Evolutionary conservation across 2,113 vertebrate genomes (phyloP).

Genomic region (Eudorcas thomsonii): DNA sequence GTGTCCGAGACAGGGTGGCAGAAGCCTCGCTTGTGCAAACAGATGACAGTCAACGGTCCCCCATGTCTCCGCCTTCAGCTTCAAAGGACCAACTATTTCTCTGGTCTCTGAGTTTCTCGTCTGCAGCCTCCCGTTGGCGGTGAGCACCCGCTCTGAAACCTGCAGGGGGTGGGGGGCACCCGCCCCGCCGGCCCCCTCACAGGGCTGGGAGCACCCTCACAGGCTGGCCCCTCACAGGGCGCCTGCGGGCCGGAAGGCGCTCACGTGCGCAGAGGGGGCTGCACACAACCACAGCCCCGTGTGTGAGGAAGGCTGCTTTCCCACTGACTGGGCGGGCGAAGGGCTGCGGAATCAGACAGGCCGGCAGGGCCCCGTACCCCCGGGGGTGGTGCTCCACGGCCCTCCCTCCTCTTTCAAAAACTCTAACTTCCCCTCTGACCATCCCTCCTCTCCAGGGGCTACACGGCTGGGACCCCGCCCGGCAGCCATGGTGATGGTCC

Average conservation of each 20-base stretch:
- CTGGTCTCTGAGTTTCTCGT: not conserved
- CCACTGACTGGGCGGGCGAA: fast-evolving
- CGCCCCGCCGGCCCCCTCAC: fast-evolving
- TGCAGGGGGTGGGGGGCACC: not conserved
- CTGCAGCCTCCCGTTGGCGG: not conserved
- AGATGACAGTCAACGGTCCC: slow-evolving; percentile 41
- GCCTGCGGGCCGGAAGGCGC: not conserved
- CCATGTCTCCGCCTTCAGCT: not conserved
- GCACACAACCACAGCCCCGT: fast-evolving
- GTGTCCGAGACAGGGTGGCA: slow-evolving; percentile 42
- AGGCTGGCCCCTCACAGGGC: no score
- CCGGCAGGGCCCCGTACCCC: not conserved
- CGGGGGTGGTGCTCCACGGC: not conserved
- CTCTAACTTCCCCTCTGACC: not conserved
- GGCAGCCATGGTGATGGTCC: not conserved
- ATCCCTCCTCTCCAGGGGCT: not conserved
- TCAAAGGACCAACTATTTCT: slow-evolving; percentile 52
- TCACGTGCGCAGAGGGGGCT: fast-evolving
- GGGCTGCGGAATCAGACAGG: not conserved
- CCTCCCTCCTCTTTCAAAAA: not conserved
- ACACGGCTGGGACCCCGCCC: fast-evolving
- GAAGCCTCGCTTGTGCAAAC: slow-evolving; percentile 59
- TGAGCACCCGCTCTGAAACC: not conserved
- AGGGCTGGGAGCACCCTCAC: not conserved
- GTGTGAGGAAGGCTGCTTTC: not conserved